These are phyloP conservation scores for Capreolus pygargus DNA, from an alignment of 2,113 vertebrate genomes.

Conservation along the genomic window DNA sequence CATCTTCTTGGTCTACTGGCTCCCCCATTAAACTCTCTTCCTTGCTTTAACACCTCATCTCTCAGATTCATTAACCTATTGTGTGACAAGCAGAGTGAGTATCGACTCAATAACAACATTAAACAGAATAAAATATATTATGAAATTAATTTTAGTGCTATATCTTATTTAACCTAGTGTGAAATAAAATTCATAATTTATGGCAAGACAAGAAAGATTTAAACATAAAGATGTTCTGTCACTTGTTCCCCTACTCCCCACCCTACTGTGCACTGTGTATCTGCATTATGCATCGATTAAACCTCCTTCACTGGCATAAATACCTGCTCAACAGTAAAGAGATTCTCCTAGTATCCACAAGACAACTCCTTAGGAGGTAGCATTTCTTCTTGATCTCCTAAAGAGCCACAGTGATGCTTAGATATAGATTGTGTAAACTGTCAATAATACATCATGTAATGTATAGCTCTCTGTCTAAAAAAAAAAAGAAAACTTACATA, in stretches of 20 bases:
- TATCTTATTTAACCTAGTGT: not conserved
- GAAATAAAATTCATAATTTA: not conserved
- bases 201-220: not conserved
- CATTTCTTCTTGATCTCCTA: not conserved
- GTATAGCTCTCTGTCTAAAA: not conserved
- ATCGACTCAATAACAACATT: rapidly evolving
- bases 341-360: not conserved
- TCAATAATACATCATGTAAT: not conserved
- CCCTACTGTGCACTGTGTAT: not conserved
- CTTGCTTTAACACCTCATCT: not conserved
- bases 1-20: not conserved
- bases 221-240: not conserved
- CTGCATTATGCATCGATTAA: not conserved
- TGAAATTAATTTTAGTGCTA: not conserved
- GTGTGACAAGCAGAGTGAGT: rapidly evolving
- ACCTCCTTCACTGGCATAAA: not conserved
- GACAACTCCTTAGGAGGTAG: not conserved
- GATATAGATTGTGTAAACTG: not conserved
- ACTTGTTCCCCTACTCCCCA: not conserved
- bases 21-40: not conserved
- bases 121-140: not conserved
- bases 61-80: not conserved
- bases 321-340: not conserved
- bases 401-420: not conserved
- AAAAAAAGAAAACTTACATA: not conserved